Base-by-base conservation (phyloP, 2,113 vertebrate genomes). In the Recurvirostra avosetta region DNA sequence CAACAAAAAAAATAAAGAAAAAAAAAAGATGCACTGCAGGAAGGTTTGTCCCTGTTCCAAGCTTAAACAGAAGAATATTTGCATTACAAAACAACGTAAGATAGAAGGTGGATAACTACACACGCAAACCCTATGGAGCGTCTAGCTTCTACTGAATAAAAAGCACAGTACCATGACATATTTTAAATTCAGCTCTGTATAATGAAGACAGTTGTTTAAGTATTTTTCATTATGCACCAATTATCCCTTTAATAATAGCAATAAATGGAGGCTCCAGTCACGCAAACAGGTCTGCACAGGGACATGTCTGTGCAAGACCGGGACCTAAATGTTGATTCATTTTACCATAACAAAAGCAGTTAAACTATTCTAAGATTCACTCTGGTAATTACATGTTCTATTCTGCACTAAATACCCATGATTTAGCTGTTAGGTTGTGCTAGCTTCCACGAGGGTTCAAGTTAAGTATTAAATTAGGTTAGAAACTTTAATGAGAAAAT, bases 401-500 rank as follows among this genome's bases (percentile, higher is more conserved):
- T 68, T 94, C 45, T 91, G 10, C 27, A 16, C 75, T 85, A 94
- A 84, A 72, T 79, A 52, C 27, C 25, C 29, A 41, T 56, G 65
- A 32, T 58, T 92, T 65, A 61, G 22, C 65, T 76, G 18, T 72
- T 72, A 67, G 47, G 27, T 53, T 88, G 26, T 80, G 23, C 50
- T 87, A 10, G 20, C 32, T 23, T 87, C 43, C 61, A 78, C 0
- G 0, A 75, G 43, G 10, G 32, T 91, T 93, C 81, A 86, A 2
- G 8, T 59, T 90, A 84, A 86, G 25, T 87, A 85, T 50, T 88
- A 81, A 89, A 77, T 77, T 89, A 63, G 12, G 52, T 68, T 78
- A 91, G 91, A 96, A 56, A 36, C 53, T 85, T 81, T 90, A 76
- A 94, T 79, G 22, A 89, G 61, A 94, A 90, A 77, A 79, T 78